A percentile compares a stretch with the other conserved stretches of the same genome.
Conservation (phyloP, 2,888 invertebrate species). For the Brachyptera risi region DNA sequence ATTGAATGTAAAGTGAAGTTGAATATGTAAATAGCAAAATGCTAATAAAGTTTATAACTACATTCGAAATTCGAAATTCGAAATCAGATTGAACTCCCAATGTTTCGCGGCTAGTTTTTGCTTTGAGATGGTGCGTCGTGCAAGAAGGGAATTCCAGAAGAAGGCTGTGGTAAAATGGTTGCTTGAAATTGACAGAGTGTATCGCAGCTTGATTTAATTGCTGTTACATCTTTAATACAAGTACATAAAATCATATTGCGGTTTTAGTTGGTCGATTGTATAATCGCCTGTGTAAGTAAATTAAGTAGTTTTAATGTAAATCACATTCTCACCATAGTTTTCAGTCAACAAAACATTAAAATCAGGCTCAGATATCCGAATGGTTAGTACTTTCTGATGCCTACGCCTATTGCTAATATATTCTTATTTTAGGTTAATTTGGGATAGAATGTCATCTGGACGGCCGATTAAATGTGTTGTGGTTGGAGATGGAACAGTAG, state of each 20-base stretch:
- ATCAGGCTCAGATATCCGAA: neutral
- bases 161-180: conserved; percentile 10
- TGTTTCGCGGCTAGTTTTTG: too few relatives aligned
- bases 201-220: too few relatives aligned
- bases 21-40: too few relatives aligned
- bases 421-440: neutral
- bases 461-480: conserved; percentile 90
- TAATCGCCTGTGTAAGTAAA: neutral
- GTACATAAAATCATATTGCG: neutral
- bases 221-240: too few relatives aligned
- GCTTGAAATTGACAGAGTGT: too few relatives aligned
- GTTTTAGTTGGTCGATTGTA: neutral
- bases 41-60: too few relatives aligned
- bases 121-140: too few relatives aligned
- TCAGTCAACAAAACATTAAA: neutral
- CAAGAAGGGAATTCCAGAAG: too few relatives aligned
- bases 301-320: neutral
- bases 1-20: too few relatives aligned
- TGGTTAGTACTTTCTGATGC: neutral
- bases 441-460: conserved; percentile 75
- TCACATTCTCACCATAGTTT: neutral
- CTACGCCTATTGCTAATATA: neutral
- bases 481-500: conserved; percentile 90
- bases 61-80: too few relatives aligned
- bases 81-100: too few relatives aligned